Conservation (phyloP, 1,140 invertebrate genomes). For the Batillaria attramentaria region DNA sequence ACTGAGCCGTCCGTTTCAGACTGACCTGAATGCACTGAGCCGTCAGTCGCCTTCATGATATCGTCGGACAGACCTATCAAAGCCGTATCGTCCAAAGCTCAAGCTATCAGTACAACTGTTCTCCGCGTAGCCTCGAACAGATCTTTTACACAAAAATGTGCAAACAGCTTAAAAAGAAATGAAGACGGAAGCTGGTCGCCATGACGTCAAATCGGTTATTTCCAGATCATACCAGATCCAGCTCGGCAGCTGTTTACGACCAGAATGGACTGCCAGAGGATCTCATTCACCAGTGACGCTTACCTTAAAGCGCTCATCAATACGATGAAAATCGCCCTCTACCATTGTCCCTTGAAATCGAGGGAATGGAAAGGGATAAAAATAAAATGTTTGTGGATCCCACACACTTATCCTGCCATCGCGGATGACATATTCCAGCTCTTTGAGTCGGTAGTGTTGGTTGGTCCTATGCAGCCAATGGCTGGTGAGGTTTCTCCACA, state of each 20-base stretch:
- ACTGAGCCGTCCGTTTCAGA: not conserved
- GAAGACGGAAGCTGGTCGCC: not conserved
- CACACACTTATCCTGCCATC: too few relatives aligned
- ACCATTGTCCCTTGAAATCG: constrained; percentile 23
- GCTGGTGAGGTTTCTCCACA: too few relatives aligned
- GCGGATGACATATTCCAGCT: too few relatives aligned
- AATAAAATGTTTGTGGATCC: not conserved
- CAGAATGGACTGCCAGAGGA: too few relatives aligned
- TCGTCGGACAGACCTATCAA: too few relatives aligned
- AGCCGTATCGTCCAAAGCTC: too few relatives aligned
- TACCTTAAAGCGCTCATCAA: constrained; percentile 28
- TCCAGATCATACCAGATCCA: not conserved
- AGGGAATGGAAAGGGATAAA: constrained; percentile 26
- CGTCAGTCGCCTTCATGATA: too few relatives aligned
- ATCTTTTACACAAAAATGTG: not conserved
- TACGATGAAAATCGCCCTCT: constrained; percentile 34
- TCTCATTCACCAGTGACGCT: not conserved
- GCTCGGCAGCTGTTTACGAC: not conserved
- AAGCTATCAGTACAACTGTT: not conserved
- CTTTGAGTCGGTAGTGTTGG: too few relatives aligned
- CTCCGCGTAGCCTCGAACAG: not conserved
- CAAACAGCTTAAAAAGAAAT: not conserved
- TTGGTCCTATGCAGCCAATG: too few relatives aligned
- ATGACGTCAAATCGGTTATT: not conserved
- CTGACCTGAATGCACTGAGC: too few relatives aligned